These are phyloP conservation scores for Coleophora flavipennella DNA, from an alignment of 2,888 invertebrate genomes.

Conservation along the genomic window DNA sequence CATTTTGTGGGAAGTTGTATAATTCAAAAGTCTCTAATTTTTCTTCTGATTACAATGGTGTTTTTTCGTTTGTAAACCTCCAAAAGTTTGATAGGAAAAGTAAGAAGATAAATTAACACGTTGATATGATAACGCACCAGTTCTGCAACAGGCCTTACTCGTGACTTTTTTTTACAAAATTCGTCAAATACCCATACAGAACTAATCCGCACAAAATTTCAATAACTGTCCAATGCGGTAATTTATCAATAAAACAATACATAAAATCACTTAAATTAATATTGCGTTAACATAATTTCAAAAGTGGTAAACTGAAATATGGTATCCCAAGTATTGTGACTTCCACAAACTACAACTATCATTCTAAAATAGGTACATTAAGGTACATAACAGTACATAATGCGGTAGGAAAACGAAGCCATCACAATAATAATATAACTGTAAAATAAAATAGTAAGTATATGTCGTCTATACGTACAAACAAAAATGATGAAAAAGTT, in stretches of 20 bases:
- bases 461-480: constrained; percentile 61
- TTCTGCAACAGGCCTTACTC: constrained; percentile 9
- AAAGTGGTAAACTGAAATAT: constrained; percentile 52
- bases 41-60: constrained; percentile 49
- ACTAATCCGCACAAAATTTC: constrained; percentile 40
- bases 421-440: constrained; percentile 54
- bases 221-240: constrained; percentile 58
- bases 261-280: constrained; percentile 47
- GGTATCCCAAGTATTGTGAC: constrained; percentile 55
- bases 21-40: constrained; percentile 52
- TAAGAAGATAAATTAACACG: constrained; percentile 45
- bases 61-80: constrained; percentile 64
- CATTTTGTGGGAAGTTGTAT: constrained; percentile 52
- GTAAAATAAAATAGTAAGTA: constrained; percentile 62
- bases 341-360: constrained; percentile 55
- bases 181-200: constrained; percentile 18
- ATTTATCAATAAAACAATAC: constrained; percentile 45
- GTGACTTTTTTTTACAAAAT: not conserved
- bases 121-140: constrained; percentile 28
- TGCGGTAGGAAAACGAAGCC: constrained; percentile 69
- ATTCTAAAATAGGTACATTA: constrained; percentile 17
- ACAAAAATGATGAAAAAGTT: constrained; percentile 61
- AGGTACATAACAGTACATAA: constrained; percentile 63
- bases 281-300: constrained; percentile 44
- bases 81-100: constrained; percentile 72